Evolutionary conservation across 2,888 invertebrate genomes (phyloP).

Genomic region (Sminthurides aquaticus): DNA sequence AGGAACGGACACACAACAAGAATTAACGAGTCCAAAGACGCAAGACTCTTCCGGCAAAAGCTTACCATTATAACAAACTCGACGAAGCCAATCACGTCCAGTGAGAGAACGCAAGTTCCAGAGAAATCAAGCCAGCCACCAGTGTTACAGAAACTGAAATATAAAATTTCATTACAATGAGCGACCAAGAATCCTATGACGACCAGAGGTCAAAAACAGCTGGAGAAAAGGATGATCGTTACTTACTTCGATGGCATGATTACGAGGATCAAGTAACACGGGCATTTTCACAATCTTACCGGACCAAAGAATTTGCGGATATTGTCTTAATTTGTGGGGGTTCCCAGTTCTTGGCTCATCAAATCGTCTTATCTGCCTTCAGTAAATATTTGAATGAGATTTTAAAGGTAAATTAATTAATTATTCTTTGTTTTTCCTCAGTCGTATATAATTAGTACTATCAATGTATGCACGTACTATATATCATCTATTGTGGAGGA

Average conservation of each 20-base stretch:
- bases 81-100: no score
- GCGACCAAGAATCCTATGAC: neutral
- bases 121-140: no score
- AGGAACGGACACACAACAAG: no score
- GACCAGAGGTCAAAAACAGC: neutral
- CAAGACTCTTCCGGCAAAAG: no score
- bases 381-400: conserved; percentile 5
- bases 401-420: conserved; percentile 3
- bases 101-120: no score
- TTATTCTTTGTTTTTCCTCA: neutral
- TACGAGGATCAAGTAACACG: conserved; percentile 5
- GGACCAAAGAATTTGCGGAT: conserved; percentile 13
- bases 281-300: conserved; percentile 5
- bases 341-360: conserved; percentile 3
- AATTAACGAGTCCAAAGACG: no score
- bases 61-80: no score
- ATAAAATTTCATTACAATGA: neutral
- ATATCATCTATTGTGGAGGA: no score
- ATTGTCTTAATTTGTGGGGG: conserved; percentile 6
- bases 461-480: no score
- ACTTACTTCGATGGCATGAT: conserved; percentile 8
- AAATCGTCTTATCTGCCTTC: conserved; percentile 9
- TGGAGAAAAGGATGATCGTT: neutral
- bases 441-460: neutral
- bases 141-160: no score